Evolutionary conservation across 1,140 invertebrate genomes (phyloP).

Genomic region (Fopius arisanus): DNA sequence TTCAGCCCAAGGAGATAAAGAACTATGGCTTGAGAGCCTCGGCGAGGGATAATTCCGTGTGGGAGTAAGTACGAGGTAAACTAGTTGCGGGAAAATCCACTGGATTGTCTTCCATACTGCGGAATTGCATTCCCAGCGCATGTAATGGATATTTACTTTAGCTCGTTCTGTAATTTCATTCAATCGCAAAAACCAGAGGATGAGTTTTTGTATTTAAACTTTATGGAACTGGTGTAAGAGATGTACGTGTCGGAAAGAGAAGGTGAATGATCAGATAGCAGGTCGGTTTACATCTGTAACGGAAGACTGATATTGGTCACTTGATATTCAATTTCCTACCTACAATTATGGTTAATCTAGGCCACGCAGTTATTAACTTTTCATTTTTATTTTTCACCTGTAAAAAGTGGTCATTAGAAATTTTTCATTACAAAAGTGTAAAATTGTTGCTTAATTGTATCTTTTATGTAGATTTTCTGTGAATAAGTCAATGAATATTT

Average conservation of each 20-base stretch:
- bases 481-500: too few relatives aligned
- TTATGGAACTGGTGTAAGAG: not conserved
- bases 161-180: slow-evolving; percentile 16
- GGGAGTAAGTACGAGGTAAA: not conserved
- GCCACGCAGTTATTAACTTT: too few relatives aligned
- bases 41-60: not conserved
- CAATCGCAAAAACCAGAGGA: not conserved
- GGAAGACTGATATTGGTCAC: not conserved
- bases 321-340: slow-evolving; percentile 17
- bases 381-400: too few relatives aligned
- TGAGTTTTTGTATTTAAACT: not conserved
- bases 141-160: not conserved
- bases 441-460: too few relatives aligned
- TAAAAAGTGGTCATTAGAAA: too few relatives aligned
- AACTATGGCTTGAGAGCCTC: not conserved
- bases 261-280: not conserved
- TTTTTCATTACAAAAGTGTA: too few relatives aligned
- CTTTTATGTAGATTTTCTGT: too few relatives aligned
- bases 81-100: not conserved
- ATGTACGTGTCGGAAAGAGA: not conserved
- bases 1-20: not conserved
- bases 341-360: not conserved
- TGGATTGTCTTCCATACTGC: not conserved
- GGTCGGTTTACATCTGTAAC: slow-evolving; percentile 9
- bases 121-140: not conserved